Evolutionary conservation across 2,888 invertebrate species (phyloP).

Genomic region (Platycnemis pennipes): DNA sequence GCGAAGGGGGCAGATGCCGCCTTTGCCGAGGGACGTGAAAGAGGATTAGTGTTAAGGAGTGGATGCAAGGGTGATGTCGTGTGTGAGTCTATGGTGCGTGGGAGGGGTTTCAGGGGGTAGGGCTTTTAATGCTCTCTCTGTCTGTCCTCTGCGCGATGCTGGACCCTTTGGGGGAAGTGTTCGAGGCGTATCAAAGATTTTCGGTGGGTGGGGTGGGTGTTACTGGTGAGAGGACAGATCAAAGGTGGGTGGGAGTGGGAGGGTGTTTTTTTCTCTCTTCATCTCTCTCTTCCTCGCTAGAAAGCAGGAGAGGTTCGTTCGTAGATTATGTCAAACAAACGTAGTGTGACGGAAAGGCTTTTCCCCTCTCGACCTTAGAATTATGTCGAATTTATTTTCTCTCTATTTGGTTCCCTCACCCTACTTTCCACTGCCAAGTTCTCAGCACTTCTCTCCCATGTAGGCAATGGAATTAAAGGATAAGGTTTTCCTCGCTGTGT

Average conservation of each 20-base stretch:
- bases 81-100: not conserved
- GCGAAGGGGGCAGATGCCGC: not conserved
- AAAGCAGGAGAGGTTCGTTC: not conserved
- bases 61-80: not conserved
- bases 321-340: not conserved
- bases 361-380: not conserved
- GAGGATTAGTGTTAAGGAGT: conserved; percentile 16
- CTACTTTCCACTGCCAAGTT: not conserved
- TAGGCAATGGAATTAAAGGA: not conserved
- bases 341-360: conserved; percentile 7
- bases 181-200: conserved; percentile 24
- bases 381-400: not conserved
- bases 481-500: conserved; percentile 3
- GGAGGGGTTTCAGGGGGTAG: not conserved
- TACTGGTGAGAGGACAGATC: not conserved
- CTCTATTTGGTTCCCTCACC: not conserved
- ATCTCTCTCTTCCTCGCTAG: not conserved
- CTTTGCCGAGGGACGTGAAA: conserved; percentile 29
- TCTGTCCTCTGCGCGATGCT: not conserved
- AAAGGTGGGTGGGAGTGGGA: not conserved
- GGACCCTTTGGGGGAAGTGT: not conserved
- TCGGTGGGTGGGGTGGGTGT: not conserved
- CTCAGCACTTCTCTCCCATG: not conserved
- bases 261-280: not conserved
- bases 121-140: not conserved